Evolutionary conservation across 2,888 invertebrate genomes (phyloP), one percentile per base, ranked within the genome.

Genomic region (Dolomedes plantarius): DNA sequence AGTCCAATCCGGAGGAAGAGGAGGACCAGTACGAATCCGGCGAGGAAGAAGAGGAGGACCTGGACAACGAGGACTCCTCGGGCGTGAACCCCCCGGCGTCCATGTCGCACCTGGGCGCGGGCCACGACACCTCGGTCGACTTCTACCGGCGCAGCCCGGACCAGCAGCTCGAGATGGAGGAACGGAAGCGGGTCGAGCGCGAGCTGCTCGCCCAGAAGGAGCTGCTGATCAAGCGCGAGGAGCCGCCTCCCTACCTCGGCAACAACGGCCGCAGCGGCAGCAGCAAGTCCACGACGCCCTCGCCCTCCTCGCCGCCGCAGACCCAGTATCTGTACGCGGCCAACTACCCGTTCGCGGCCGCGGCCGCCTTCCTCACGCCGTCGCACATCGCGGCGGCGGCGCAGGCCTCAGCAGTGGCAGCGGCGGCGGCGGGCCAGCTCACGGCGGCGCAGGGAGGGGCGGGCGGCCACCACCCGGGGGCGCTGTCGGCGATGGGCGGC

Each of bases 171-270:
- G 91, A 92, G 89, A 3, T 36, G 50, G 91, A 91, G 88, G 89
- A 92, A 88, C 89, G 91, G 65, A 90, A 91, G 69, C 91, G 91
- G 79, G 91, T 91, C 56, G 92, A 92, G 88, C 87, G 91, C 36
- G 92, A 92, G 89, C 89, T 92, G 27, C 91, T 91, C 88, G 91
- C 90, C 16, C 91, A 91, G 73, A 90, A 86, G 69, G 90, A 91
- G 72, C 90, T 90, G 27, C 79, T 90, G 50, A 88, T 89, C 50
- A 88, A 90, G 67, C 89, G 90, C 79, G 86, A 88, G 41, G 88
- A 82, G 16, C 74, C n/a, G n/a, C 78, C 82, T 77, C 69, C 83
- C 13, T 86, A 88, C 1, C 81, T 86, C 31, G 68, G 56, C 68
- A 56, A 65, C 32, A 80, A 75, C 67, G n/a, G 73, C 27, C 74